Evolutionary conservation across 1,140 invertebrate genomes (phyloP).

Genomic region (Carcinoscorpius rotundicauda): DNA sequence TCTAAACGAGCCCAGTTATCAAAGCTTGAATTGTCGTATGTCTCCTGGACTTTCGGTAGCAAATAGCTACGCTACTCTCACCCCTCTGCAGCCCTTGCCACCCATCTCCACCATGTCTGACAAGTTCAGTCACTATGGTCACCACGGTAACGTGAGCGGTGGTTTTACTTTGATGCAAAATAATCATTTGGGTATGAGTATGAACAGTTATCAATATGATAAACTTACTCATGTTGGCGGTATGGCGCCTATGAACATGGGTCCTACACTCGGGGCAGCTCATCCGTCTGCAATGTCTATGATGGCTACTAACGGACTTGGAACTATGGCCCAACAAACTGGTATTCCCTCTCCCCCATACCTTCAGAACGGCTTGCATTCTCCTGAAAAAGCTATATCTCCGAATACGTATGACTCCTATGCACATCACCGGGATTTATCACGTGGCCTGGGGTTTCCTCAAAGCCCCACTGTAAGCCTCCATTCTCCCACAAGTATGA

Average conservation of each 20-base stretch:
- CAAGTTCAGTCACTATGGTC: constrained; percentile 38
- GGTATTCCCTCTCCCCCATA: constrained; percentile 55
- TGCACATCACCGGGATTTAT: constrained; percentile 39
- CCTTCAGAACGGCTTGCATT: constrained; percentile 54
- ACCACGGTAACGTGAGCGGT: constrained; percentile 42
- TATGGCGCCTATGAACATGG: constrained; percentile 43
- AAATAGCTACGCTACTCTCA: constrained; percentile 79
- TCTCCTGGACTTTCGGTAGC: constrained; percentile 27
- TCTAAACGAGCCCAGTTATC: constrained; percentile 23
- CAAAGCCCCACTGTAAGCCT: constrained; percentile 33
- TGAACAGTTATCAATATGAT: constrained; percentile 29
- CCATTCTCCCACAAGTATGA: constrained; percentile 35
- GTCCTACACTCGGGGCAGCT: constrained; percentile 52
- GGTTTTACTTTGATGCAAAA: constrained; percentile 82
- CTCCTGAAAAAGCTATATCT: constrained; percentile 48
- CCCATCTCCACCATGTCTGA: constrained; percentile 98
- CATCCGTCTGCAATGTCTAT: constrained; percentile 47
- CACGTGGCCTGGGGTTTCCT: constrained; percentile 35
- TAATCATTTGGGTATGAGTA: constrained; percentile 40
- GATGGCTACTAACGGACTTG: constrained; percentile 53
- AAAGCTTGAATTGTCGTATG: constrained; percentile 26
- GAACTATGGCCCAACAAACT: constrained; percentile 16
- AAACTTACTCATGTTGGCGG: constrained; percentile 36
- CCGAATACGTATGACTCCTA: constrained; percentile 49
- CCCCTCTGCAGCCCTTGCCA: constrained; percentile 60